Evolutionary conservation across 2,797 vertebrate species (phyloP), one percentile per base, ranked within the genome.

Genomic region (Phataginus tricuspis): DNA sequence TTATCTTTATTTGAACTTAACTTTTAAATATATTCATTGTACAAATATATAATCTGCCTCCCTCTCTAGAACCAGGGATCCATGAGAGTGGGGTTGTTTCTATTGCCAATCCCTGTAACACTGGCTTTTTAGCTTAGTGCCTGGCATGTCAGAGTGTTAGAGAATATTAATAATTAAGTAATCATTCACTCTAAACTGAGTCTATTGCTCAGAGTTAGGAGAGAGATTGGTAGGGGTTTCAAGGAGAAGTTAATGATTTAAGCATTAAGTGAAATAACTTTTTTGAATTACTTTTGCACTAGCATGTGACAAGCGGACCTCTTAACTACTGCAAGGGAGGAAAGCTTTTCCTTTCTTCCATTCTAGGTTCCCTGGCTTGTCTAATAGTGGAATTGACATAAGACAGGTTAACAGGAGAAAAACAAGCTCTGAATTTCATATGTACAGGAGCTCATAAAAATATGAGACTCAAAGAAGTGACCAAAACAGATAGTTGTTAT

Each of bases 141-240:
- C 66, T 93, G 66, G 25, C 72, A 90, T 51, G 31, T 23, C 66
- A 69, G 72, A 59, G 57, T 39, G 21, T 45, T 79, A 42, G 45
- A 39, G 29, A 95, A 83, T 86, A 95, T 93, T 72, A 88, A 94
- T 74, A 78, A 34, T 64, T 31, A 71, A 95, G 59, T 53, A 95
- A 85, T 68, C 77, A 63, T 27, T 92, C 27, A 6, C 45, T 92
- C 21, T 4, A 79, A 79, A 93, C 25, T 0, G 8, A 96, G 34
- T 69, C 89, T 79, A 86, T 69, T 71, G 37, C 55, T 94, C 19
- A 0, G 71, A 69, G 25, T 94, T 63, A 55, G 18, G 64, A 86
- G 83, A 77, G 31, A 75, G 69, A 68, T 18, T 72, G 45, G 72
- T 57, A 78, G 57, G 53, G 34, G 29, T 92, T 82, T 91, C 68